phyloP scores from a whole-genome alignment of 2,888 invertebrate species.

The Lasioglossum zephyrum region DNA sequence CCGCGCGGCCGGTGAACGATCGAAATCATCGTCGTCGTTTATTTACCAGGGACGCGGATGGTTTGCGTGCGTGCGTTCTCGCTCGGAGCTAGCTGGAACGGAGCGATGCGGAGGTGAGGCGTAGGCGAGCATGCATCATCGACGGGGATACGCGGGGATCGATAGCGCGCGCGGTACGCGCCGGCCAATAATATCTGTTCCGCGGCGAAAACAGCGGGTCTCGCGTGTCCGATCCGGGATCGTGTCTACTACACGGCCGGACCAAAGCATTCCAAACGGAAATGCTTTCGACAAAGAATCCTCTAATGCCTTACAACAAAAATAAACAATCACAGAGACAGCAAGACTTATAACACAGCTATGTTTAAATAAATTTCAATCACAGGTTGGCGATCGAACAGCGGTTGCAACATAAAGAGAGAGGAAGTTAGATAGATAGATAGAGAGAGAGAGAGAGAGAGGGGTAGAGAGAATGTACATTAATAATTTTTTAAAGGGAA shows the following conservation, averaged over 20 bases:
- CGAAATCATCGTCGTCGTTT: constrained; percentile 16
- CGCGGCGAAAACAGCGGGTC: constrained; percentile 13
- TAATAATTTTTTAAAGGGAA: too few relatives aligned
- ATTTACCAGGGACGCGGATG: constrained; percentile 15
- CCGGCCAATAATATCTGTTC: constrained; percentile 18
- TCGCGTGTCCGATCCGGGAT: constrained; percentile 3
- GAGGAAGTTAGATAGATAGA: not conserved
- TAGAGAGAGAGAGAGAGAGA: too few relatives aligned
- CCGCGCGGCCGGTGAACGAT: not conserved
- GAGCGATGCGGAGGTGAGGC: not conserved
- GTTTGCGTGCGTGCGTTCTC: not conserved
- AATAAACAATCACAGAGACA: not conserved
- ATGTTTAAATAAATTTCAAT: not conserved
- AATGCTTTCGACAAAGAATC: not conserved
- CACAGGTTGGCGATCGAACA: not conserved
- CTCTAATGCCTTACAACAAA: not conserved
- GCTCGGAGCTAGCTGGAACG: not conserved
- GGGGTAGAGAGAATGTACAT: not conserved
- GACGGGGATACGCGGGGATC: constrained; percentile 9
- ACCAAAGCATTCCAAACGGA: not conserved
- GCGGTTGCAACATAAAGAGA: not conserved
- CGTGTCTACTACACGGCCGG: not conserved
- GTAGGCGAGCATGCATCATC: constrained; percentile 14
- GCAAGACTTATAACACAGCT: not conserved
- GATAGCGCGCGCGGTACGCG: constrained; percentile 5